Percentiles rank a stretch among this genome's conserved stretches.
phyloP scores from a whole-genome alignment of 2,888 invertebrate species.

The Drosophila basisetae region DNA sequence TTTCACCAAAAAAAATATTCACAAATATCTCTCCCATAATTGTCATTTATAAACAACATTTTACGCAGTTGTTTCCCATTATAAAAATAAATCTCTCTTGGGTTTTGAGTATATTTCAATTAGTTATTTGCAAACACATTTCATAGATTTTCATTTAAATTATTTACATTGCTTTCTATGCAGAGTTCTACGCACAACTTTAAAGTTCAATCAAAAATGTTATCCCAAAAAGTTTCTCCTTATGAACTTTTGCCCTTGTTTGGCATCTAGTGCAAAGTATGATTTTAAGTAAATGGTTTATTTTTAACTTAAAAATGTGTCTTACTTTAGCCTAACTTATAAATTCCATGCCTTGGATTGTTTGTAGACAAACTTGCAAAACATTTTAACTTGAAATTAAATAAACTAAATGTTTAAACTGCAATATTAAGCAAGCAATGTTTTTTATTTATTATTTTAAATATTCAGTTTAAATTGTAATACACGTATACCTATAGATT shows the following conservation, averaged over 20 bases:
- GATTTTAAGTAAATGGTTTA: slow-evolving; percentile 28
- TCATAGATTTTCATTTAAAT: slow-evolving; percentile 18
- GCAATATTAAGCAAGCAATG: background rate
- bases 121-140: slow-evolving; percentile 6
- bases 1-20: background rate
- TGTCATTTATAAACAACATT: background rate
- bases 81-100: background rate
- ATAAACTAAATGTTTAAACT: background rate
- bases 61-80: background rate
- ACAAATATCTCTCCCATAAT: background rate
- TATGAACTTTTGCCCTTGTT: slow-evolving; percentile 9
- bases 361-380: background rate
- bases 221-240: slow-evolving; percentile 17
- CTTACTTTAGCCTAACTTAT: background rate
- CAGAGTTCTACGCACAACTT: slow-evolving; percentile 12
- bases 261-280: slow-evolving; percentile 23
- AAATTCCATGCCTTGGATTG: background rate
- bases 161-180: slow-evolving; percentile 11
- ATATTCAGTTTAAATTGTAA: background rate
- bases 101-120: background rate
- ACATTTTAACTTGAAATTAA: background rate
- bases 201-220: slow-evolving; percentile 12
- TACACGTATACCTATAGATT: background rate
- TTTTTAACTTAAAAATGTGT: background rate
- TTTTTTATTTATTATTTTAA: background rate